Conservation (phyloP, 2,797 vertebrate species). For the Paguma larvata region DNA sequence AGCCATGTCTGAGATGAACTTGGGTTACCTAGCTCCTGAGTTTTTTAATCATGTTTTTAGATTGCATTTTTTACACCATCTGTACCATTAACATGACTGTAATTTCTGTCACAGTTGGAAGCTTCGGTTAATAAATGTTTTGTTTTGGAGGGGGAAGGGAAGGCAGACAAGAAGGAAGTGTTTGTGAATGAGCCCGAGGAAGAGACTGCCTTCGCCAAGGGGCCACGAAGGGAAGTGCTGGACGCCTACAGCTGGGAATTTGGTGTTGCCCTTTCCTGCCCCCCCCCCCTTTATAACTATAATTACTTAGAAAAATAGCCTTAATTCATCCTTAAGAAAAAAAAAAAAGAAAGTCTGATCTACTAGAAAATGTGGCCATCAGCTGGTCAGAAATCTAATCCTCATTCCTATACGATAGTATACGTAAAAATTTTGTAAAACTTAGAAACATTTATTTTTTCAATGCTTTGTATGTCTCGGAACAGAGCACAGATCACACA, state of each 20-base stretch:
- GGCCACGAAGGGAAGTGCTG: not conserved
- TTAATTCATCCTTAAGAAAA: not conserved
- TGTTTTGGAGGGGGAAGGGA: conserved; percentile 83
- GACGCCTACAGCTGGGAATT: not conserved
- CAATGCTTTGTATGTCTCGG: not conserved
- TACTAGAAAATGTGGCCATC: not conserved
- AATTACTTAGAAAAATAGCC: not conserved
- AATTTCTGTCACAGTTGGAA: conserved; percentile 92
- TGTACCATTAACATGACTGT: conserved; percentile 91
- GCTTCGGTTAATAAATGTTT: conserved; percentile 91
- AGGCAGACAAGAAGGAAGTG: conserved; percentile 78
- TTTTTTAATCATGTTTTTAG: conserved; percentile 91
- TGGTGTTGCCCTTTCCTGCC: not conserved
- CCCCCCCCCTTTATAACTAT: not conserved
- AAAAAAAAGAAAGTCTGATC: not conserved
- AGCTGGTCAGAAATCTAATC: not conserved
- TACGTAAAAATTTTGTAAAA: not conserved
- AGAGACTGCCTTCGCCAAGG: not conserved
- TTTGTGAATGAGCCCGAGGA: conserved; percentile 79
- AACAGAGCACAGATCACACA: conserved; percentile 20
- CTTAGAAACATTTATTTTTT: not conserved
- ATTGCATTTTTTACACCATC: conserved; percentile 91
- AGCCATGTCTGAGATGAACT: conserved; percentile 87
- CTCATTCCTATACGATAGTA: not conserved
- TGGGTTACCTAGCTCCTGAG: conserved; percentile 88